Evolutionary conservation across 2,113 vertebrate genomes (phyloP).

Genomic region (Tragelaphus buxtoni): DNA sequence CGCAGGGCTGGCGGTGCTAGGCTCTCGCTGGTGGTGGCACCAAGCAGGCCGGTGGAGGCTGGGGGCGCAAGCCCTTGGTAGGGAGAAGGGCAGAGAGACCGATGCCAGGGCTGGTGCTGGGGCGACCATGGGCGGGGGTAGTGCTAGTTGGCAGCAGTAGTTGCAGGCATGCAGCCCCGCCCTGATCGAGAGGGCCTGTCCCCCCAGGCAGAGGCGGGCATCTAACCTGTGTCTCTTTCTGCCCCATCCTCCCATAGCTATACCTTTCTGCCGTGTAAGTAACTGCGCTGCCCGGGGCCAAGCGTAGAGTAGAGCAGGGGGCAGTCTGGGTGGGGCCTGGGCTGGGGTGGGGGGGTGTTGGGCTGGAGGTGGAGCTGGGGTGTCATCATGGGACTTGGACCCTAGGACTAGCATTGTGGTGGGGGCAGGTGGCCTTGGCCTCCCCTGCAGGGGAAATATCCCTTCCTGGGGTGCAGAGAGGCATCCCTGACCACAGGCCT

Average conservation of each 20-base stretch:
- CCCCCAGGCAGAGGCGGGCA: slow-evolving; percentile 2
- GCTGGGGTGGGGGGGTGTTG: neutral
- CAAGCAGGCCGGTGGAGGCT: neutral
- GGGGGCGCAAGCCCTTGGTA: neutral
- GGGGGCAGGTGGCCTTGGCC: neutral
- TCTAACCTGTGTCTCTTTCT: slow-evolving; percentile 83
- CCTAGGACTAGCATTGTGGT: neutral
- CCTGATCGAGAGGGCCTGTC: neutral
- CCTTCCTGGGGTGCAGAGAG: neutral
- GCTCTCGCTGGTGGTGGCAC: slow-evolving; percentile 35
- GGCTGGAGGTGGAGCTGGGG: neutral
- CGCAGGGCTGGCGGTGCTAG: slow-evolving; percentile 40
- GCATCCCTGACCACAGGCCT: neutral
- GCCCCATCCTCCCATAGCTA: slow-evolving; percentile 88
- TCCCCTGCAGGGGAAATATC: neutral
- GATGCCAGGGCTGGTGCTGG: neutral
- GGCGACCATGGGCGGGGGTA: neutral
- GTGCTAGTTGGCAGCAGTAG: slow-evolving; percentile 43
- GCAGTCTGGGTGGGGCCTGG: slow-evolving; percentile 46
- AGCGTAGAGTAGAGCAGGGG: slow-evolving; percentile 69
- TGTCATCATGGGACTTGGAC: neutral
- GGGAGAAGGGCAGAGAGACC: neutral
- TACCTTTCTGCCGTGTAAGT: slow-evolving; percentile 98
- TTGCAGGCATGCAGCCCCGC: slow-evolving; percentile 26
- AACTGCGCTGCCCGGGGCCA: slow-evolving; percentile 76